Conservation (phyloP, 2,888 invertebrate genomes). For the Zygogramma bicolorata region DNA sequence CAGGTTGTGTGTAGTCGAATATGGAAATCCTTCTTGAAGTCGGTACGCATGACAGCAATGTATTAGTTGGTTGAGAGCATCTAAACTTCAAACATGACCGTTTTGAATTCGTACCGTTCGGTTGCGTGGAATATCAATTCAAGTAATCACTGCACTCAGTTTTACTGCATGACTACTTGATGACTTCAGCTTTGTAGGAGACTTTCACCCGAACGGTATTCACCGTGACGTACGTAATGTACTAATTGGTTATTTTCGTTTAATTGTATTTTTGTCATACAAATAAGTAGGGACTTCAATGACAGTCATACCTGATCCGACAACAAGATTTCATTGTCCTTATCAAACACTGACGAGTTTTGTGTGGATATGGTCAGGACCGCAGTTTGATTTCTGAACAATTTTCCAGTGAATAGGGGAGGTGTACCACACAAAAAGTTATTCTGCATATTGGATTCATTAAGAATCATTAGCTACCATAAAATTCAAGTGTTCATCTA, state of each 20-base stretch:
- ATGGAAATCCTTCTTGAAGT: background rate
- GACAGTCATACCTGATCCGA: no score
- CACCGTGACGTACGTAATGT: background rate
- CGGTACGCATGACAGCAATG: background rate
- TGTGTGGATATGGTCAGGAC: no score
- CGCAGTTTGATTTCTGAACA: no score
- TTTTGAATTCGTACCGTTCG: background rate
- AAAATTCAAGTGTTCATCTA: no score
- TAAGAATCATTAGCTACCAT: no score
- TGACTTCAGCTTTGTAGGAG: background rate
- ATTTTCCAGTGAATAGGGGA: no score
- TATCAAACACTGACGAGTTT: no score
- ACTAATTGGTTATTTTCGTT: no score
- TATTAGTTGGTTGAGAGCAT: background rate
- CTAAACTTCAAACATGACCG: background rate
- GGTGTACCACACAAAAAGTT: no score
- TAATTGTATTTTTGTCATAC: background rate
- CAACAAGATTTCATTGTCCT: no score
- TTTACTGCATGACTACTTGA: background rate
- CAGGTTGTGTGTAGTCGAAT: background rate
- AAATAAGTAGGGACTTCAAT: no score
- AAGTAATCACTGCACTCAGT: background rate
- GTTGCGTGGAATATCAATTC: background rate
- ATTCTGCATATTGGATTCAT: no score
- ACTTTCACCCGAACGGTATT: slow-evolving; percentile 9